Conservation (phyloP, 2,888 invertebrate genomes). For the Epirrita christyi region DNA sequence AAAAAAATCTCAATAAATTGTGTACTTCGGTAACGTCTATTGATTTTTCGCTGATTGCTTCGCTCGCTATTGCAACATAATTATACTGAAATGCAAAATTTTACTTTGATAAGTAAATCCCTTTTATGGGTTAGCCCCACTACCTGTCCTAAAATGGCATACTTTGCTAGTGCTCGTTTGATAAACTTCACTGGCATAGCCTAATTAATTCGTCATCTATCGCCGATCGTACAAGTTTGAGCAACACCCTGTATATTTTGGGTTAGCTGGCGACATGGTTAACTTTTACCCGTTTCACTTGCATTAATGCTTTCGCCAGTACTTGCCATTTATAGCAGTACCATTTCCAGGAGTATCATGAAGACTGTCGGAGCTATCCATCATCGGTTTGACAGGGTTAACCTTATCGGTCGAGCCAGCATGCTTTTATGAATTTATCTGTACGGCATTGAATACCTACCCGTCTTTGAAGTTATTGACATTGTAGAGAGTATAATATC, state of each 20-base stretch:
- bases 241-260: not conserved
- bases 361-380: slow-evolving; percentile 32
- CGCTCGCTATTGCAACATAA: too few species aligned
- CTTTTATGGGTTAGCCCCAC: too few species aligned
- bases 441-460: slow-evolving; percentile 29
- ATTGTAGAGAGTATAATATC: slow-evolving; percentile 13
- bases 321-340: slow-evolving; percentile 33
- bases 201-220: too few species aligned
- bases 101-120: too few species aligned
- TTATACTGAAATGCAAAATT: too few species aligned
- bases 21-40: too few species aligned
- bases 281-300: slow-evolving; percentile 8
- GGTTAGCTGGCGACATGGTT: not conserved
- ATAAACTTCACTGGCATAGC: too few species aligned
- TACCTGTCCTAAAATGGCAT: too few species aligned
- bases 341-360: slow-evolving; percentile 21
- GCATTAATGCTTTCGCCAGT: slow-evolving; percentile 35
- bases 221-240: too few species aligned
- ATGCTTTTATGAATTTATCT: slow-evolving; percentile 43
- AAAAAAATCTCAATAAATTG: too few species aligned
- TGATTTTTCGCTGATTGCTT: too few species aligned
- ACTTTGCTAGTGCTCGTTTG: too few species aligned
- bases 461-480: slow-evolving; percentile 28
- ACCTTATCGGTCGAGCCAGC: slow-evolving; percentile 47
- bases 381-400: slow-evolving; percentile 46